Evolutionary conservation across 2,113 vertebrate genomes (phyloP), one percentile per base, ranked within the genome.

Genomic region (Melanerpes aurifrons): DNA sequence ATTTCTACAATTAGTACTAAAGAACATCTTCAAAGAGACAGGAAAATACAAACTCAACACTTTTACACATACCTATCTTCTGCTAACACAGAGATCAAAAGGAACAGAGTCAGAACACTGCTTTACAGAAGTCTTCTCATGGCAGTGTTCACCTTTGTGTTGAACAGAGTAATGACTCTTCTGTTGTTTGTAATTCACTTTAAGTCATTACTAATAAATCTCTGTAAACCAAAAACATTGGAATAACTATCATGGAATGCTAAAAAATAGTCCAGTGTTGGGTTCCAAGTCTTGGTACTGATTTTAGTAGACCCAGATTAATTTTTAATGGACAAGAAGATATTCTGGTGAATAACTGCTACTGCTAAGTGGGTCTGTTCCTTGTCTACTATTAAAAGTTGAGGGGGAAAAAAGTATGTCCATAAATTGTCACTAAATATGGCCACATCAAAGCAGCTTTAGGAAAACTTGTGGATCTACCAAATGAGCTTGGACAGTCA

Each of bases 21-120:
- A 92, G 35, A 64, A 82, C 7, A 84, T n/a, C 59, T 75, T 87
- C 53, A 84, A 94, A 48, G 18, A 87, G 91, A 79, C 18, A 78
- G 43, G 53, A 78, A 90, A 90, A 76, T 24, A 45, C 15, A 82
- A 61, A 87, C 31, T 4, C 48, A 74, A 47, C 10, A 20, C 12
- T 68, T 20, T 50, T 71, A 66, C 4, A 56, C 3, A 22, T 9
- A 71, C 16, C 12, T 56, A 10, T 54, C 7, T 57, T 59, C 8
- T 57, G 32, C 14, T 68, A 70, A 70, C 12, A 91, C 16, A 76
- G 63, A 70, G 26, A 93, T 89, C 69, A 95, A 93, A 97, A 66
- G 13, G 21, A 92, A 58, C 8, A 59, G 81, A 85, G 82, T 79
- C 15, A 66, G 35, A 90, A 21, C 16, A 59, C 3, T 72, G n/a